phyloP scores from a whole-genome alignment of 2,888 invertebrate species.

The Glyphotaelius pellucidus region DNA sequence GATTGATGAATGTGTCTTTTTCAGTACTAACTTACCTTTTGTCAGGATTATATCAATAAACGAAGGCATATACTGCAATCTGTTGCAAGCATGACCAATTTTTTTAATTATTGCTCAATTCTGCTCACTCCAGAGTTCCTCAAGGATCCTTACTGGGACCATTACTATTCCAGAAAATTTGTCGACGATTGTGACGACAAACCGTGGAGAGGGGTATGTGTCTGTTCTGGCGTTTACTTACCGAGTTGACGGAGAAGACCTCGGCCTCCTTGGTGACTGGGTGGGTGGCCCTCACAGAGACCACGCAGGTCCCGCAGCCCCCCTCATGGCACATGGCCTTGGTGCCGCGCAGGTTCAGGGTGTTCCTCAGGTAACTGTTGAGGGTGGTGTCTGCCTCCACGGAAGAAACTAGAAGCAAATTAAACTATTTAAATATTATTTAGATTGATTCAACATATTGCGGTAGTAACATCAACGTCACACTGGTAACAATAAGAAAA shows the following conservation, averaged over 20 bases:
- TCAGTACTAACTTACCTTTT: no score
- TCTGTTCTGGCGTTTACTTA: constrained; percentile 69
- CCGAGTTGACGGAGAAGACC: constrained; percentile 80
- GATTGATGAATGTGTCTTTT: no score
- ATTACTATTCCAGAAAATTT: not conserved
- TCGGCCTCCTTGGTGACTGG: constrained; percentile 73
- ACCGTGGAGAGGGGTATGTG: not conserved
- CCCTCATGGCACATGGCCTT: constrained; percentile 86
- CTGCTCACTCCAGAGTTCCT: not conserved
- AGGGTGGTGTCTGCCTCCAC: constrained; percentile 78
- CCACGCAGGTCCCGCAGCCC: constrained; percentile 84
- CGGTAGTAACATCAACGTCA: no score
- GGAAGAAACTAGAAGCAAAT: constrained; percentile 53
- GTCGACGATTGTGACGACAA: not conserved
- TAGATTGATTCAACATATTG: not conserved
- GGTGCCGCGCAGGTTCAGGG: constrained; percentile 81
- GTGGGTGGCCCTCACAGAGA: constrained; percentile 73
- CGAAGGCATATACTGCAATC: no score
- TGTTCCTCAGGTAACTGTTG: constrained; percentile 80
- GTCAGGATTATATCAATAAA: no score
- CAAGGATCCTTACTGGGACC: not conserved
- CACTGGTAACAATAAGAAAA: no score
- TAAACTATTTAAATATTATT: not conserved
- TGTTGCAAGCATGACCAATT: not conserved
- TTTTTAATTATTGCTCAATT: not conserved